phyloP scores from a whole-genome alignment of 2,113 vertebrate species.

The Ranitomeya variabilis region DNA sequence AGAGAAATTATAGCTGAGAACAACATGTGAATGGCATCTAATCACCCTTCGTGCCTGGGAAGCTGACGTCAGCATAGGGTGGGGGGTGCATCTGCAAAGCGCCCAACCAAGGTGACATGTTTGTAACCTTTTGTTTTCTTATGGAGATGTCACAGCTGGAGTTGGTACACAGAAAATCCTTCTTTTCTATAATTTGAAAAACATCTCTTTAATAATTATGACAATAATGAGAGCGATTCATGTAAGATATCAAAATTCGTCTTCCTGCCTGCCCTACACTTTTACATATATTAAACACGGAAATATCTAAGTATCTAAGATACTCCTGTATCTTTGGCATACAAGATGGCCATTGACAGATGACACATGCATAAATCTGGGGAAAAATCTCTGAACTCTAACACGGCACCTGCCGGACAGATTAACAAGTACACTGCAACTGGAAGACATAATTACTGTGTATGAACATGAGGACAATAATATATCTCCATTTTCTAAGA shows the following conservation, averaged over 20 bases:
- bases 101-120: constrained; percentile 14
- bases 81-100: constrained; percentile 42
- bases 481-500: no score
- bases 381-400: no score
- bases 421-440: no score
- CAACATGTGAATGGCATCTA: constrained; percentile 72
- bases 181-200: background rate
- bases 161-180: background rate
- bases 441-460: no score
- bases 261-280: no score
- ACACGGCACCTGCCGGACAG: no score
- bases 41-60: constrained; percentile 68
- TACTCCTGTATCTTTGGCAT: no score
- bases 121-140: background rate
- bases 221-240: background rate
- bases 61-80: constrained; percentile 69
- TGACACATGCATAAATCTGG: no score
- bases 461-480: no score
- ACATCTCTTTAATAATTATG: background rate
- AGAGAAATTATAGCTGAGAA: constrained; percentile 78
- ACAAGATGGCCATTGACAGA: no score
- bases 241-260: background rate
- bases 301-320: no score
- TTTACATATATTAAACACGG: no score
- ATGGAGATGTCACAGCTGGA: background rate